A percentile compares a stretch with the other conserved stretches of the same genome.
Evolutionary conservation across 2,797 vertebrate species (phyloP).

Genomic region (Halcyon leucocephala): DNA sequence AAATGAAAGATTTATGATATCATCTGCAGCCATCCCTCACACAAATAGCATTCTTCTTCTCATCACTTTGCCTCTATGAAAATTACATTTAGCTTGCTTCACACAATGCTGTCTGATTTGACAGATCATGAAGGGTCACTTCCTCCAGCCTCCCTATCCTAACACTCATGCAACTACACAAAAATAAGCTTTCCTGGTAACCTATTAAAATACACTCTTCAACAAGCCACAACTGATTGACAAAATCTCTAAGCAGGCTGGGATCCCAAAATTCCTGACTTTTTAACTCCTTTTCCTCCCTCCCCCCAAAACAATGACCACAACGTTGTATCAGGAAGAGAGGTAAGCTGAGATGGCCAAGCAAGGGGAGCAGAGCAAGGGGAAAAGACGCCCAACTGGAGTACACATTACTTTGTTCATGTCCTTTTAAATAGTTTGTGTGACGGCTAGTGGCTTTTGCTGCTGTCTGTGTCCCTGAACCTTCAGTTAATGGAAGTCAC

Average conservation of each 20-base stretch:
- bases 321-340: background rate
- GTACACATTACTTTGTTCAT: background rate
- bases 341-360: background rate
- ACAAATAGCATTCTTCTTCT: conserved; percentile 34
- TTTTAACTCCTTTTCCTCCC: background rate
- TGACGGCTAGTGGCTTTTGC: conserved; percentile 44
- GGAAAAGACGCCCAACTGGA: background rate
- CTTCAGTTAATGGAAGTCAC: background rate
- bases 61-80: conserved; percentile 20
- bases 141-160: background rate
- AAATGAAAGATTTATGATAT: conserved; percentile 67
- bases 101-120: conserved; percentile 46
- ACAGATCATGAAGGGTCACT: conserved; percentile 16
- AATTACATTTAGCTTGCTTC: conserved; percentile 48
- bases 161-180: background rate
- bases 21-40: conserved; percentile 5
- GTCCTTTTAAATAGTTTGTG: conserved; percentile 13
- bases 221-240: background rate
- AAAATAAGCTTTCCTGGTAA: background rate
- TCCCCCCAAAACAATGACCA: background rate
- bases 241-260: conserved; percentile 26
- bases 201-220: conserved; percentile 23
- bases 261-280: conserved; percentile 33
- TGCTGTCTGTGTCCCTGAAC: background rate
- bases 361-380: background rate